Evolutionary conservation across 2,113 vertebrate genomes (phyloP), one percentile per base, ranked within the genome.

Genomic region (Vicugna pacos): DNA sequence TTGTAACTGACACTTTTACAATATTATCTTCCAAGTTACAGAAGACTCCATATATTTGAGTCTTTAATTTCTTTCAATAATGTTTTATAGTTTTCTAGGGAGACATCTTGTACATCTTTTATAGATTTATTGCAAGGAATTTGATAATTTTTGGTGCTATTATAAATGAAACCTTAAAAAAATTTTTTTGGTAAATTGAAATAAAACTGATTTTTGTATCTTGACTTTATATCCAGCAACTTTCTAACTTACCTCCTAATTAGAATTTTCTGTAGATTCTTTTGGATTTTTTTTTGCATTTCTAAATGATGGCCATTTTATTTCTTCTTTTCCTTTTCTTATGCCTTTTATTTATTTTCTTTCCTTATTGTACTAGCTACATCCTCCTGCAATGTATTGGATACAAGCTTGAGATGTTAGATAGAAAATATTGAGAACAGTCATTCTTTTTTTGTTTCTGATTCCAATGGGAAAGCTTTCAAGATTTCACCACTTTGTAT

Each of bases 231-330:
- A 58, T 20, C 32, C 32, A 90, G 19, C 58, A 56, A 72, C 73
- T 85, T 90, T 95, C 77, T 85, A 85, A 73, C 8, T 91, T 70
- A 60, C n/a, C 22, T 38, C 48, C 50, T 75, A 87, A 67, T 81
- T 95, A 88, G 60, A 88, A 82, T 92, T 95, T 64, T 87, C 32
- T 91, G 14, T 84, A 69, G 62, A 38, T 81, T 56, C n/a, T 84
- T 85, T 91, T 50, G 17, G 11, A 30, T 73, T 88, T 94, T 48
- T 35, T 35, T 69, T 89, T 75, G 50, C 2, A 89, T 46, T 32
- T 89, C 22, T 84, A 85, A 90, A 26, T 96, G 24, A 62, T 64
- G 35, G 3, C 60, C 69, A 19, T 93, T 82, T 81, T 85, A 32
- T 73, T 62, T 82, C 17, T 73, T 35, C 50, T 42, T 92, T 87